Conservation (phyloP, 2,113 vertebrate genomes). For the Gymnarchus niloticus region DNA sequence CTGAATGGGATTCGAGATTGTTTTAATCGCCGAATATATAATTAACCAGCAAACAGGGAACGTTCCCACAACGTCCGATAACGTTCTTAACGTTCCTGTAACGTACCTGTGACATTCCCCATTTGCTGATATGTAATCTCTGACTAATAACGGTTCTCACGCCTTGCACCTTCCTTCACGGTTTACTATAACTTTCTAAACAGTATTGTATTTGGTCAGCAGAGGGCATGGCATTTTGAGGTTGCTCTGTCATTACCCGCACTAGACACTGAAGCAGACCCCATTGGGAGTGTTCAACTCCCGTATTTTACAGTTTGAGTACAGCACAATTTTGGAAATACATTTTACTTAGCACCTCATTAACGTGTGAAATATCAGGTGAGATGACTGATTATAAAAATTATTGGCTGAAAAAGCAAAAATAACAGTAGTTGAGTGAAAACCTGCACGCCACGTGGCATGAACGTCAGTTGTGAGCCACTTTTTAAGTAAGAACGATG, state of each 20-base stretch:
- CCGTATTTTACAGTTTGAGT: too few relatives aligned
- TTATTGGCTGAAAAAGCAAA: background rate
- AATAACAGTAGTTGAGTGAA: background rate
- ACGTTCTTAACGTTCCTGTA: too few relatives aligned
- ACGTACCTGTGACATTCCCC: too few relatives aligned
- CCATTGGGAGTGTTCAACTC: background rate
- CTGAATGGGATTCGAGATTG: background rate
- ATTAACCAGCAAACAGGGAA: too few relatives aligned
- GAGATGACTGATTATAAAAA: background rate
- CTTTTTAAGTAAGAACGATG: background rate
- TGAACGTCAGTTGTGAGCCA: background rate
- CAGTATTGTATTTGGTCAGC: background rate
- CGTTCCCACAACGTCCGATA: too few relatives aligned
- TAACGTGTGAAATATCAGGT: background rate
- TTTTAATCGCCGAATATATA: background rate
- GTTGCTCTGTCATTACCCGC: too few relatives aligned
- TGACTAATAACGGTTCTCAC: background rate
- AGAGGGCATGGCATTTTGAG: too few relatives aligned
- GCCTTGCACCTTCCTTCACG: background rate
- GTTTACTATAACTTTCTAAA: background rate
- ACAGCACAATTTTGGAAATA: background rate
- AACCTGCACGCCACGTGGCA: background rate
- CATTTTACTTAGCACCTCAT: background rate
- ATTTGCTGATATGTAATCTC: too few relatives aligned
- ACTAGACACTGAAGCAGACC: too few relatives aligned